Percentiles rank a stretch among this genome's conserved stretches.
phyloP scores from a whole-genome alignment of 1,140 invertebrate species.

The Panulirus ornatus region DNA sequence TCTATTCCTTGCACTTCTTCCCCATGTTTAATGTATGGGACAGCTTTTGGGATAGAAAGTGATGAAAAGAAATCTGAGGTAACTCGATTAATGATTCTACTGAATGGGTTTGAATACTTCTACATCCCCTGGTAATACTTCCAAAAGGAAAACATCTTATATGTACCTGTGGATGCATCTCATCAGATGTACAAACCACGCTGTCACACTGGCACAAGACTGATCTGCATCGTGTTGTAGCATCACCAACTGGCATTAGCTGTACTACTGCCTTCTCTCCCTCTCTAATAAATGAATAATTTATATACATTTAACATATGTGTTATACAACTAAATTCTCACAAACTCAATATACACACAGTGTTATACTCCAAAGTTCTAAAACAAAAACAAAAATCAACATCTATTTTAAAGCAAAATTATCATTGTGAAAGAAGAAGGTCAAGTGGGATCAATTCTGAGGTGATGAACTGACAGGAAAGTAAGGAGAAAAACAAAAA shows the following conservation, averaged over 20 bases:
- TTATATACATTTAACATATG: not conserved
- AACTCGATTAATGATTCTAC: too few relatives aligned
- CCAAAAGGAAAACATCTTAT: too few relatives aligned
- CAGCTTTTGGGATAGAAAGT: too few relatives aligned
- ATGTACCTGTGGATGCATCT: constrained; percentile 56
- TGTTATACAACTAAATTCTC: too few relatives aligned
- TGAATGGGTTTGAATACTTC: not conserved
- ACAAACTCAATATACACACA: too few relatives aligned
- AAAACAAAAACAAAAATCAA: too few relatives aligned
- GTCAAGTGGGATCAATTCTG: too few relatives aligned
- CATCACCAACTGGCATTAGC: constrained; percentile 54
- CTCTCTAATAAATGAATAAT: constrained; percentile 1
- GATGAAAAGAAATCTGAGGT: too few relatives aligned
- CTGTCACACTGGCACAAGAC: constrained; percentile 63
- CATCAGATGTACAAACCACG: constrained; percentile 56
- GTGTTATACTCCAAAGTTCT: too few relatives aligned
- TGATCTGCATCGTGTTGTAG: constrained; percentile 45
- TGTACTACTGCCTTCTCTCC: constrained; percentile 43
- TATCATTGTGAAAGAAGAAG: too few relatives aligned
- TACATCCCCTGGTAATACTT: not conserved
- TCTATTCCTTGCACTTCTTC: too few relatives aligned
- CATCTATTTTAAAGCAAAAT: not conserved
- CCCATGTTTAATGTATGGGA: too few relatives aligned
- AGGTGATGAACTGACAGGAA: not conserved
- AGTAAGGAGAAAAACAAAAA: not conserved